A percentile compares a stretch with the other conserved stretches of the same genome.
Evolutionary conservation across 1,140 invertebrate species (phyloP).

Genomic region (Drosophila ohnishii): DNA sequence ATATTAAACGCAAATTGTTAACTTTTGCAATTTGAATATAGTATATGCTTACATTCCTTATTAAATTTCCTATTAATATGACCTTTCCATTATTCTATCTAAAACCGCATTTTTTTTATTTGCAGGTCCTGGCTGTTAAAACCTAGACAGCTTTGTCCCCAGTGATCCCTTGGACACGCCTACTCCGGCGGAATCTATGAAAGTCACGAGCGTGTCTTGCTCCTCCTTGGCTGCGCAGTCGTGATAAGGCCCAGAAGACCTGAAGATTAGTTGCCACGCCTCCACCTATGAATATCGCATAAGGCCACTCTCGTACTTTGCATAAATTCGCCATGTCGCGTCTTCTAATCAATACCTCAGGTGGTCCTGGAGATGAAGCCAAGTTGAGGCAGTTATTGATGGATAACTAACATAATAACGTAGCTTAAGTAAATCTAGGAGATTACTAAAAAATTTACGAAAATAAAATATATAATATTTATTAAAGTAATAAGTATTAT

Average conservation of each 20-base stretch:
- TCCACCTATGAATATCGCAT: conserved; percentile 64
- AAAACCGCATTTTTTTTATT: background rate
- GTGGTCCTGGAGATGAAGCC: background rate
- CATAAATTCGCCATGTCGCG: conserved; percentile 29
- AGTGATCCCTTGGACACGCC: conserved; percentile 7
- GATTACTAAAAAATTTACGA: too few relatives aligned
- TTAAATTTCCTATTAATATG: background rate
- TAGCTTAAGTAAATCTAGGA: too few relatives aligned
- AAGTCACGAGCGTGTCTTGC: conserved; percentile 29
- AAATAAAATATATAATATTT: too few relatives aligned
- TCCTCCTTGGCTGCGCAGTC: conserved; percentile 37
- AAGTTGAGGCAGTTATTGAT: background rate
- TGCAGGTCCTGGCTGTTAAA: background rate
- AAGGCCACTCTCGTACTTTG: conserved; percentile 38
- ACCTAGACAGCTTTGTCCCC: background rate
- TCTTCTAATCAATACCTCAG: conserved; percentile 50
- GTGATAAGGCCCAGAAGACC: conserved; percentile 18
- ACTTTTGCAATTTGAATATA: too few relatives aligned
- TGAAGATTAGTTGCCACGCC: conserved; percentile 14
- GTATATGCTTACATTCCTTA: background rate
- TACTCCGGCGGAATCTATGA: conserved; percentile 50
- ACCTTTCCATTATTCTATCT: too few relatives aligned
- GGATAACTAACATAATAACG: too few relatives aligned
- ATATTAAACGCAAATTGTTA: too few relatives aligned
- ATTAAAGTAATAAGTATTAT: too few relatives aligned